Percentiles rank a stretch among this genome's conserved stretches.
phyloP scores from a whole-genome alignment of 2,797 vertebrate species.

The Odontamblyopus lacepedii region DNA sequence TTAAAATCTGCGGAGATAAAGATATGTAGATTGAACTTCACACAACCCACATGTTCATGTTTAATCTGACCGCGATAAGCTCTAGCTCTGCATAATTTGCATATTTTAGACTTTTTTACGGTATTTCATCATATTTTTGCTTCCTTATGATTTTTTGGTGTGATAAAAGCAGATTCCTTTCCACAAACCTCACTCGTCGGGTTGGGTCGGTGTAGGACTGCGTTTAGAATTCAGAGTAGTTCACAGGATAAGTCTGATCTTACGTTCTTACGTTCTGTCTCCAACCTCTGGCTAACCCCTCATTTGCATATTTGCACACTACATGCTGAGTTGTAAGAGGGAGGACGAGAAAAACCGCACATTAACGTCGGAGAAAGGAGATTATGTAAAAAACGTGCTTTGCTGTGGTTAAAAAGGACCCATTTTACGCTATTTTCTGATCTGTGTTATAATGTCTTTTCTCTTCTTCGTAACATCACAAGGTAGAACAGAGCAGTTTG shows the following conservation, averaged over 20 bases:
- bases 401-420: too few species aligned
- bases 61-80: constrained; percentile 61
- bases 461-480: too few species aligned
- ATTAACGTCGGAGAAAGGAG: not conserved
- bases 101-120: constrained; percentile 28
- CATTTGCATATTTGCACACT: not conserved
- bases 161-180: not conserved
- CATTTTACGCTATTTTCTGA: too few species aligned
- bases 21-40: constrained; percentile 51
- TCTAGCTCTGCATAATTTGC: constrained; percentile 32
- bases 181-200: not conserved
- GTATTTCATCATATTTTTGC: constrained; percentile 35
- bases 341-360: not conserved
- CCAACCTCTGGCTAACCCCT: not conserved
- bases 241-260: constrained; percentile 37
- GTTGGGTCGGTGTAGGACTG: constrained; percentile 22
- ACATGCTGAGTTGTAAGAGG: not conserved
- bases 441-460: too few species aligned
- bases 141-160: constrained; percentile 14
- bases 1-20: constrained; percentile 59
- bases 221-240: constrained; percentile 25
- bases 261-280: constrained; percentile 40
- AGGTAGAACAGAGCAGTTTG: too few species aligned
- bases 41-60: constrained; percentile 46
- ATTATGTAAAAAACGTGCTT: too few species aligned